phyloP scores from a whole-genome alignment of 2,113 vertebrate genomes.

The Oncorhynchus keta region DNA sequence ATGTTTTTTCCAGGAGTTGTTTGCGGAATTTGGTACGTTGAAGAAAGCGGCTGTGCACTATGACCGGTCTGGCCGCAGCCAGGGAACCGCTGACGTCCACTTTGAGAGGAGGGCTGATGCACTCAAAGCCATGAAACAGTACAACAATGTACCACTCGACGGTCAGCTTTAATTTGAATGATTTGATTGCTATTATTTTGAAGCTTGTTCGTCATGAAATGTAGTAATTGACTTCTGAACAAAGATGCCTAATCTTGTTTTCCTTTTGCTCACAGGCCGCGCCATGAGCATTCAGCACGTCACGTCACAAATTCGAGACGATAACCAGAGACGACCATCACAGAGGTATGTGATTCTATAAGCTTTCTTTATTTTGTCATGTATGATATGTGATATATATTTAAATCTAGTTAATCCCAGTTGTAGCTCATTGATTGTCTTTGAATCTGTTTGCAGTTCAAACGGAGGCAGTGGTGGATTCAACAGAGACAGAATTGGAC shows the following conservation, averaged over 20 bases:
- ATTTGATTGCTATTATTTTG: neutral
- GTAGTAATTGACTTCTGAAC: neutral
- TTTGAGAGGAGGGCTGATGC: slow-evolving; percentile 91
- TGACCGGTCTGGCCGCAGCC: slow-evolving; percentile 92
- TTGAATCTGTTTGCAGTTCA: slow-evolving; percentile 3
- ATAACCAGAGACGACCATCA: slow-evolving; percentile 79
- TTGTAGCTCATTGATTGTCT: neutral
- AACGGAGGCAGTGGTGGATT: slow-evolving; percentile 42
- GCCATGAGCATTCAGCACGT: slow-evolving; percentile 97
- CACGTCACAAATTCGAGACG: slow-evolving; percentile 79
- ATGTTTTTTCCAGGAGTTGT: slow-evolving; percentile 81
- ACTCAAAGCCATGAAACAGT: slow-evolving; percentile 95
- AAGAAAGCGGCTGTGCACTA: slow-evolving; percentile 93
- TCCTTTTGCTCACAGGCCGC: slow-evolving; percentile 74
- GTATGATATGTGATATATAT: too few species aligned
- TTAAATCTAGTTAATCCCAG: too few species aligned
- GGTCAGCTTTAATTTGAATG: slow-evolving; percentile 70
- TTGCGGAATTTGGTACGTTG: slow-evolving; percentile 90
- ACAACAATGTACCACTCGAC: slow-evolving; percentile 92
- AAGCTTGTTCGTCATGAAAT: neutral
- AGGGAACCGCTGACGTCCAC: slow-evolving; percentile 91
- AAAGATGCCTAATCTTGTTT: neutral
- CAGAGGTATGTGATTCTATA: slow-evolving; percentile 76
- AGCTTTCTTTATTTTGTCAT: too few species aligned
- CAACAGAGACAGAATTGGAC: slow-evolving; percentile 65